phyloP scores from a whole-genome alignment of 2,888 invertebrate genomes.

The Disparrhopalites patrizii region DNA sequence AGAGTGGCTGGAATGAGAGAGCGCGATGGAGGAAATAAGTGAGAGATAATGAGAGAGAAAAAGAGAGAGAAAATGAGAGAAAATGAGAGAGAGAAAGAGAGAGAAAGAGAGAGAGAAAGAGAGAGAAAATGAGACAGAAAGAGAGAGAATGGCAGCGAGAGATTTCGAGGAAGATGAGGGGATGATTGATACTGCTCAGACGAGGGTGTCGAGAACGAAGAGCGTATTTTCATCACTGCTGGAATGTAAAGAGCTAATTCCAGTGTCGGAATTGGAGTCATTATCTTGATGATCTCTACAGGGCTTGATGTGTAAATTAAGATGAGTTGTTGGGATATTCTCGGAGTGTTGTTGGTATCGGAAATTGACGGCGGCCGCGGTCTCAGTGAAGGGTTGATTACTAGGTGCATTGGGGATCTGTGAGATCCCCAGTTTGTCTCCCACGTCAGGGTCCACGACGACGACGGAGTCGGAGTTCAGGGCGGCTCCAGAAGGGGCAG shows the following conservation, averaged over 20 bases:
- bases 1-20: no score
- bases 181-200: constrained; percentile 44
- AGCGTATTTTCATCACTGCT: constrained; percentile 52
- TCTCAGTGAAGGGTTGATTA: neutral
- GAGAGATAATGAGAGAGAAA: no score
- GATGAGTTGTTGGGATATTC: constrained; percentile 6
- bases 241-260: constrained; percentile 55
- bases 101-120: neutral
- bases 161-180: no score
- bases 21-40: no score
- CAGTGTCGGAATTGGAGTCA: constrained; percentile 56
- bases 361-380: constrained; percentile 8
- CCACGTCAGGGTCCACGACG: neutral
- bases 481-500: neutral
- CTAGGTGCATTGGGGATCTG: neutral
- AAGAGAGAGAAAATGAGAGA: no score
- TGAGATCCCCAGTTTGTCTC: neutral
- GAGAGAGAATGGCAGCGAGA: no score
- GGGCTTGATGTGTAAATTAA: constrained; percentile 29
- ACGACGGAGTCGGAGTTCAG: neutral
- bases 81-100: no score
- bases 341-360: constrained; percentile 4
- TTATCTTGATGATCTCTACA: constrained; percentile 49
- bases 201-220: constrained; percentile 52
- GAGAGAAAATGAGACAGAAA: neutral